Evolutionary conservation across 2,888 invertebrate species (phyloP).

Genomic region (Platerodrilus igneus): DNA sequence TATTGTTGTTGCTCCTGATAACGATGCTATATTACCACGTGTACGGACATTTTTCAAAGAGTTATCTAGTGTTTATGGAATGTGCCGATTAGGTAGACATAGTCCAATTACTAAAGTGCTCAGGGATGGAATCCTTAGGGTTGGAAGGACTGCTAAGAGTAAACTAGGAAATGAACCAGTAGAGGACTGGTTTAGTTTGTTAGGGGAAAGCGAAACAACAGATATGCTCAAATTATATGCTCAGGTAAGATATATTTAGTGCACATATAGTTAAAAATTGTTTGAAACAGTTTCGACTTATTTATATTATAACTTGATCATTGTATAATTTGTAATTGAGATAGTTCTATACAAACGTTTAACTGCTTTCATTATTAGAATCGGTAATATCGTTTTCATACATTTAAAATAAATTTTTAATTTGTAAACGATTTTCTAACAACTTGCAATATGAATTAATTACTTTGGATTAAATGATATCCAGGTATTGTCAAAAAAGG

Average conservation of each 20-base stretch:
- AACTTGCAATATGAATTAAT: no score
- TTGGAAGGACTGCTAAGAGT: constrained; percentile 62
- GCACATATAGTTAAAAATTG: constrained; percentile 9
- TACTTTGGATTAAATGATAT: no score
- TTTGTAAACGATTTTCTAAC: no score
- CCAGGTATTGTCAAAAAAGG: no score
- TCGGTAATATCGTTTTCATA: no score
- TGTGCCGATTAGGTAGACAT: constrained; percentile 90
- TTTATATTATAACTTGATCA: no score
- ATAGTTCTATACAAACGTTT: no score
- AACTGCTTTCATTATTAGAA: no score
- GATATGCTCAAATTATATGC: constrained; percentile 85
- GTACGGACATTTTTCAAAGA: constrained; percentile 88
- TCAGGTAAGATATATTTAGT: constrained; percentile 58
- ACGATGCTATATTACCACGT: constrained; percentile 72
- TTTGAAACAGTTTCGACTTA: not conserved
- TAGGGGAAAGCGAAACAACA: constrained; percentile 76
- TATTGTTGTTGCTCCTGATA: constrained; percentile 90
- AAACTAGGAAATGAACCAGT: constrained; percentile 60
- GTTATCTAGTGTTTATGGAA: constrained; percentile 89
- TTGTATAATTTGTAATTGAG: no score
- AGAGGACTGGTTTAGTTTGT: constrained; percentile 85
- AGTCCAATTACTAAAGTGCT: constrained; percentile 80
- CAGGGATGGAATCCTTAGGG: constrained; percentile 82
- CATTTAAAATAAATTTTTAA: no score